Evolutionary conservation across 2,113 vertebrate genomes (phyloP), one percentile per base, ranked within the genome.

Genomic region (Talpa occidentalis): DNA sequence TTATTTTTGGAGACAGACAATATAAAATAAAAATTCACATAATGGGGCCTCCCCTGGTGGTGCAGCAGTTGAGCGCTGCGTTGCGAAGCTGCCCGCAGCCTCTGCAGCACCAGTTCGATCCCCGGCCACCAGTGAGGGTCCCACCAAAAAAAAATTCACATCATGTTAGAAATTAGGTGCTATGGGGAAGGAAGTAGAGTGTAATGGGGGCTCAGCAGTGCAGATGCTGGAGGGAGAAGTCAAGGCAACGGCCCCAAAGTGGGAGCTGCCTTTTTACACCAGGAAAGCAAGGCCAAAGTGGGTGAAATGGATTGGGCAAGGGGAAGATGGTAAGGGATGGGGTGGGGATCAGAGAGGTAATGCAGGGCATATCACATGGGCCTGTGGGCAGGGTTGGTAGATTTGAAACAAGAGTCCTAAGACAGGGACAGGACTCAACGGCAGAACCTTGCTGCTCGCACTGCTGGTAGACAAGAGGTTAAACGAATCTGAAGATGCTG

Each of bases 311-410:
- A 37, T 10, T 0, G 10, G 30, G 49, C 37, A 16, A 42, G 2
- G 24, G 22, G 21, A 9, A 16, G 49, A 4, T 0, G 2, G 59
- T 0, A 40, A 30, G 56, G 40, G 21, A 16, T 0, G 44, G 32
- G 15, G 21, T 17, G 22, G 0, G 11, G 32, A 56, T 24, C 4
- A 42, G 12, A 73, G 8, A 62, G 56, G 56, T 62, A 62, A 54
- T 54, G 52, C 2, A 6, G 52, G n/a, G 64, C 52, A 21, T 5
- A 1, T 15, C 32, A 10, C 17, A 3, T 12, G 10, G 47, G 54
- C 37, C 47, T 66, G 19, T n/a, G 28, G 62, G 69, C 47, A 40
- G 14, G 64, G 21, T 17, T 40, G 44, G 30, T 52, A 59, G 76
- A 90, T 54, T 54, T 54, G 52, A 54, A 16, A 54, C 52, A 54